These are phyloP conservation scores for Rhabdophis nuchalis DNA, from an alignment of 2,797 vertebrate genomes.

Conservation along the genomic window DNA sequence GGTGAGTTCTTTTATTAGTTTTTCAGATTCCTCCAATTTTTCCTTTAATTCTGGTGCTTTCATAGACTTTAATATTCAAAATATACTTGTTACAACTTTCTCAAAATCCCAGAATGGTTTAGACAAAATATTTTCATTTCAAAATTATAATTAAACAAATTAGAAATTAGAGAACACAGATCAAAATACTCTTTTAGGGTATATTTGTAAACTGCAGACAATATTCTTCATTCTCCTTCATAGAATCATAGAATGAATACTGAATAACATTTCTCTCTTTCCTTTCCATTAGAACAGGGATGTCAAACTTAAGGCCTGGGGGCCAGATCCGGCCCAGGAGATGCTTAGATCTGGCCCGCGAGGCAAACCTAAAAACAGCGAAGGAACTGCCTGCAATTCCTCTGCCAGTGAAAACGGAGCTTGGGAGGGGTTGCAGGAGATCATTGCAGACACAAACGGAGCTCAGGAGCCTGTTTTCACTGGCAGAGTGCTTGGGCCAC, in stretches of 20 bases:
- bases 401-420: no score
- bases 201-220: not conserved
- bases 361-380: no score
- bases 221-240: not conserved
- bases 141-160: constrained; percentile 8
- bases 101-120: constrained; percentile 15
- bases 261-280: not conserved
- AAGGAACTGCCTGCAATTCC: no score
- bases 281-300: not conserved
- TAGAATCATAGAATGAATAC: not conserved
- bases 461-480: no score
- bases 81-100: not conserved
- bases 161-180: not conserved
- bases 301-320: no score
- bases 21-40: constrained; percentile 96
- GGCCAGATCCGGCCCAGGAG: no score
- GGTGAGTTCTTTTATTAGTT: constrained; percentile 93
- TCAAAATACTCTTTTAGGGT: not conserved
- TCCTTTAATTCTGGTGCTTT: constrained; percentile 97
- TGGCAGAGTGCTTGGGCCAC: no score
- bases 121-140: not conserved
- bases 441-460: no score
- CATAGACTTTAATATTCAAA: constrained; percentile 79
- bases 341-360: no score
- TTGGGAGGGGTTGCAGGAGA: no score